phyloP scores from a whole-genome alignment of 2,113 vertebrate genomes.

The Microcebus tavaratra region DNA sequence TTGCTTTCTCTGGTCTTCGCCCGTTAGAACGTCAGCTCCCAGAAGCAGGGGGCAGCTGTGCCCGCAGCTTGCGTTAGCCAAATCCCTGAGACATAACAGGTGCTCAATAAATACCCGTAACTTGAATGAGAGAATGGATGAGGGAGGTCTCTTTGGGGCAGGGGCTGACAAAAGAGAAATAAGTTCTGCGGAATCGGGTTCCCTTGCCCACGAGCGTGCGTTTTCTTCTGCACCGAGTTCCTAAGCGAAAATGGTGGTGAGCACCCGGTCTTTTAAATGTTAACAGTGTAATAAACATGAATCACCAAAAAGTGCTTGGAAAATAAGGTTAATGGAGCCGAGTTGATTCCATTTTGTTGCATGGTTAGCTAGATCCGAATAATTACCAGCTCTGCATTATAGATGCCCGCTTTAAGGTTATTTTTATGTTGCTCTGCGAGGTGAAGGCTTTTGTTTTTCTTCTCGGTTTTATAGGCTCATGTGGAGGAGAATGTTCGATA shows the following conservation, averaged over 20 bases:
- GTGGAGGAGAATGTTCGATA: neutral
- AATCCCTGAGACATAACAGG: rapidly evolving
- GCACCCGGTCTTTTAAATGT: neutral
- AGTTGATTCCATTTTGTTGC: neutral
- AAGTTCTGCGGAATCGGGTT: rapidly evolving
- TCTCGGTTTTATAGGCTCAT: neutral
- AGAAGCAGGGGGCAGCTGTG: rapidly evolving
- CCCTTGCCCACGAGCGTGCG: rapidly evolving
- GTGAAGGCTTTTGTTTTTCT: slow-evolving; percentile 19
- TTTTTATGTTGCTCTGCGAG: neutral
- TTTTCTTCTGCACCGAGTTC: rapidly evolving
- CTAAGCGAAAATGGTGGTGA: rapidly evolving
- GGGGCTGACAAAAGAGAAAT: neutral
- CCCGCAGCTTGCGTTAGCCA: rapidly evolving
- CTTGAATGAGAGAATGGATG: rapidly evolving
- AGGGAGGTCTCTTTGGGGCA: too few species aligned
- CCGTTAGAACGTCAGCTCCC: neutral
- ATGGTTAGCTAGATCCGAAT: slow-evolving; percentile 52
- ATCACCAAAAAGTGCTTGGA: slow-evolving; percentile 19
- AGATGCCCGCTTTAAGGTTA: slow-evolving; percentile 15
- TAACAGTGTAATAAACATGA: neutral
- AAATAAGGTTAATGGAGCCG: slow-evolving; percentile 59
- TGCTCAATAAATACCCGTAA: neutral
- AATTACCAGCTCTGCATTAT: neutral
- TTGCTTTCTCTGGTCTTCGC: rapidly evolving